These are phyloP conservation scores for Phodopus roborovskii DNA, from an alignment of 2,113 vertebrate species.

Conservation along the genomic window DNA sequence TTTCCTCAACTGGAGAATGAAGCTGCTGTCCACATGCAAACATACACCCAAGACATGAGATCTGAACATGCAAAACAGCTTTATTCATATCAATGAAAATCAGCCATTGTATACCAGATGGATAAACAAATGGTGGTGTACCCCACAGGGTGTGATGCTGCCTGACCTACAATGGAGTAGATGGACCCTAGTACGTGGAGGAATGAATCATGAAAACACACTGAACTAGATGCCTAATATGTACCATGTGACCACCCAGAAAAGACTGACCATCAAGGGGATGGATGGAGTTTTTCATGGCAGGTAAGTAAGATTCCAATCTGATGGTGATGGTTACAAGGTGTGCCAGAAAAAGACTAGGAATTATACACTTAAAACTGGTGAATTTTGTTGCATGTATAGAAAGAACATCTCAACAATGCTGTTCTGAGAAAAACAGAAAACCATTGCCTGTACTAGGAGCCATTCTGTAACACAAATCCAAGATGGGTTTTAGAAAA, in stretches of 20 bases:
- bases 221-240: neutral
- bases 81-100: neutral
- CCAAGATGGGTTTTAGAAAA: neutral
- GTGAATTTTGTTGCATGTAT: neutral
- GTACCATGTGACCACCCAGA: neutral
- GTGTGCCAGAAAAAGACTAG: neutral
- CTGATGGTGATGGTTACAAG: neutral
- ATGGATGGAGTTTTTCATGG: neutral
- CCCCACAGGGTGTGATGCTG: neutral
- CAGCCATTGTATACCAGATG: neutral
- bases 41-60: neutral
- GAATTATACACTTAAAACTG: neutral
- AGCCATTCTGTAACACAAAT: neutral
- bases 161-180: neutral
- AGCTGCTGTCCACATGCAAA: neutral
- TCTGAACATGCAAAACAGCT: neutral
- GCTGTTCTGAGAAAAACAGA: neutral
- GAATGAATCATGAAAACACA: neutral
- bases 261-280: neutral
- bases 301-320: neutral
- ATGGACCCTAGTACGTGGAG: neutral
- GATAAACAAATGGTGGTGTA: neutral
- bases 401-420: neutral
- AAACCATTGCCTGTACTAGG: neutral
- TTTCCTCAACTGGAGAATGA: neutral